Evolutionary conservation across 2,797 vertebrate genomes (phyloP), one percentile per base, ranked within the genome.

Genomic region (Sebastes diploproa): DNA sequence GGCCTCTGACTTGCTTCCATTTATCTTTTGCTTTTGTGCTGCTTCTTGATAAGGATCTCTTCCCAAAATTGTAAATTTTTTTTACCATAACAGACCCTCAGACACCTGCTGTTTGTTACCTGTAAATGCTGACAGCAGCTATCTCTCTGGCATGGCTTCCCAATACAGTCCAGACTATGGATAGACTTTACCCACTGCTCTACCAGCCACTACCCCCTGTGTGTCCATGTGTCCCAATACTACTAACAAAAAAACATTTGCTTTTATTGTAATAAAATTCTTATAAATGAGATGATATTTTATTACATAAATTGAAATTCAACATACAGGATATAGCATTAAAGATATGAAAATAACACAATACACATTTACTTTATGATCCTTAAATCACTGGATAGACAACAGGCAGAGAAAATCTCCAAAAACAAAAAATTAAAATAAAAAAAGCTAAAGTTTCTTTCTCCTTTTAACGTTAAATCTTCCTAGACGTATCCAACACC

Each of bases 61-160:
- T 80, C 59, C 29, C 30, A 9, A 62, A 59, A 82, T 52, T 18
- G 32, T 32, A 27, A 52, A 4, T 3, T 72, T 3, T 72, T 74
- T 82, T 80, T 55, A 38, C 32, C 18, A 65, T 36, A 10, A 9
- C 56, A 52, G 50, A 76, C 73, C 55, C 30, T 72, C 69, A 80
- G 60, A 81, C 25, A 83, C 29, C 67, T 81, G 75, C 76, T 75
- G 78, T 78, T 82, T 81, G 54, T 85, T 84, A 38, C 69, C 77
- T 79, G 29, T 72, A 77, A 71, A 72, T 65, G 85, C 85, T 85
- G 80, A 83, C 67, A 82, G 80, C 86, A 83, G 81, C 82, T 87
- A 55, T 76, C 74, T 67, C 63, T 84, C 50, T 82, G 81, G 89
- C 89, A 91, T 92, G 89, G 87, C 91, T 92, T 91, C 58, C 69